Evolutionary conservation across 2,113 vertebrate species (phyloP).

Genomic region (Cyphotilapia sp.): DNA sequence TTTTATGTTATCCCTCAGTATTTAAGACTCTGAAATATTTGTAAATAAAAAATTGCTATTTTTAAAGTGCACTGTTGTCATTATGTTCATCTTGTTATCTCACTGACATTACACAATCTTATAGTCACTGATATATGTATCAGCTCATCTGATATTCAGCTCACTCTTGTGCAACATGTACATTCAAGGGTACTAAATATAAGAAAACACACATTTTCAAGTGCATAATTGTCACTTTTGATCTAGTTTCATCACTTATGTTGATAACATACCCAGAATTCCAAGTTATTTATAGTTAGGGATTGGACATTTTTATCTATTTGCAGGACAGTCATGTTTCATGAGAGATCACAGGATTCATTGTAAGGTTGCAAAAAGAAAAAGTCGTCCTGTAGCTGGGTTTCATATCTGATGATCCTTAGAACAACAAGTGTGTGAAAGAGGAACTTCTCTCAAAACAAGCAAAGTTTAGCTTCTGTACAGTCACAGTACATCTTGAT

Average conservation of each 20-base stretch:
- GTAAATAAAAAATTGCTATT: constrained; percentile 53
- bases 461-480: not conserved
- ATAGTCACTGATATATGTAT: not conserved
- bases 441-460: not conserved
- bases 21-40: constrained; percentile 53
- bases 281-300: not conserved
- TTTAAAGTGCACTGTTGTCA: not conserved
- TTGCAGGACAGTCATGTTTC: not conserved
- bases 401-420: constrained; percentile 9
- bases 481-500: not conserved
- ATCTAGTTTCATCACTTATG: not conserved
- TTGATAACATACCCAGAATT: not conserved
- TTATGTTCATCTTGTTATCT: not conserved
- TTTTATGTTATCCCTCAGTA: constrained; percentile 31
- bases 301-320: not conserved
- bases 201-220: not conserved
- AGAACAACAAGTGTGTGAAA: not conserved
- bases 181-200: not conserved
- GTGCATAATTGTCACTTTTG: not conserved
- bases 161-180: not conserved
- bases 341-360: not conserved
- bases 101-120: not conserved
- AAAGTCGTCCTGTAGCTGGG: not conserved
- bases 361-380: not conserved
- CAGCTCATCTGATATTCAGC: not conserved